A percentile compares a stretch with the other conserved stretches of the same genome.
Conservation (phyloP, 2,797 vertebrate genomes). For the Enteromius mattozi region DNA sequence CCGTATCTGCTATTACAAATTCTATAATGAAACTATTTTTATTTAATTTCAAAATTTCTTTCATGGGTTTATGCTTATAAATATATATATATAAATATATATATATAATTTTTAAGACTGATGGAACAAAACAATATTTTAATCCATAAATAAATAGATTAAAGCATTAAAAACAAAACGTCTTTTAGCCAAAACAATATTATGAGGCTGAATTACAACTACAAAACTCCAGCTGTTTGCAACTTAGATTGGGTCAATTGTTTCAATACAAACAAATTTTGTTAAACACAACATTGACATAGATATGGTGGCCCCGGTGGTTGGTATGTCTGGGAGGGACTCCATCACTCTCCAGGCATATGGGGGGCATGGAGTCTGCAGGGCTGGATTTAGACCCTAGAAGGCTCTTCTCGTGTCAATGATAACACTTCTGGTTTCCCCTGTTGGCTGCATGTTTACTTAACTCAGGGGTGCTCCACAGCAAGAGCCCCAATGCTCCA, state of each 20-base stretch:
- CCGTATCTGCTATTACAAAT: conserved; percentile 1
- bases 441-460: conserved; percentile 60
- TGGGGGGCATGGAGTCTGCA: conserved; percentile 42
- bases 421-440: conserved; percentile 58
- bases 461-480: conserved; percentile 60
- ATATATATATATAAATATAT: too few relatives aligned
- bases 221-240: neutral
- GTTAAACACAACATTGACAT: neutral
- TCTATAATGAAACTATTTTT: neutral
- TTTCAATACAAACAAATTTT: neutral
- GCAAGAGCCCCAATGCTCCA: conserved; percentile 46
- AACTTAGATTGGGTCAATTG: neutral
- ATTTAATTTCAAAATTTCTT: neutral
- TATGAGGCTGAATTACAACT: neutral
- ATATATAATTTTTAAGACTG: neutral
- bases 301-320: conserved; percentile 7
- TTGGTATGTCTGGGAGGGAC: conserved; percentile 19
- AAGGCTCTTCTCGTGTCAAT: conserved; percentile 53
- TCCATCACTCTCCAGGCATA: conserved; percentile 38
- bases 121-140: neutral
- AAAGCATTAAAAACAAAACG: neutral
- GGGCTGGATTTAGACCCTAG: conserved; percentile 50
- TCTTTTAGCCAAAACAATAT: neutral
- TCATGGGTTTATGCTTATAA: neutral
- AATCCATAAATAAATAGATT: neutral